Conservation (phyloP, 2,888 invertebrate genomes). For the Kryphioiulus occultus region DNA sequence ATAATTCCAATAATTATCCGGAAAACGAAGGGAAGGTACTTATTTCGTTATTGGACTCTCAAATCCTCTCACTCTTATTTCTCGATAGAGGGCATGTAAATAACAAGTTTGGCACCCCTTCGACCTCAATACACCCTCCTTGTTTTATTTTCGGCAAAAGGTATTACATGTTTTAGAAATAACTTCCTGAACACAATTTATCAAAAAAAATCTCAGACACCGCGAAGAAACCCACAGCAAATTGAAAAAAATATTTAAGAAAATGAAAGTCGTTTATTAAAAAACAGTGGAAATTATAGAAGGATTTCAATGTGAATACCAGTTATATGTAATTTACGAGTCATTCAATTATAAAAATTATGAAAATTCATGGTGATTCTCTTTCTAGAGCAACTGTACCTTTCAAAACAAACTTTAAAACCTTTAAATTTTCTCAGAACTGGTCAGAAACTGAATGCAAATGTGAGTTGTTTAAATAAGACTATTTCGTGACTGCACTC, state of each 20-base stretch:
- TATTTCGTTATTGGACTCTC: neutral
- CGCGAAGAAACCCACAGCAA: neutral
- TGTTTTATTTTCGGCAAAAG: neutral
- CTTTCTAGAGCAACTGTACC: too few relatives aligned
- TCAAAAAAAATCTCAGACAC: neutral
- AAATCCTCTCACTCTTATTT: neutral
- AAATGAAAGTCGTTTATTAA: too few relatives aligned
- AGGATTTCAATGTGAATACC: too few relatives aligned
- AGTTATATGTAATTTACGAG: too few relatives aligned
- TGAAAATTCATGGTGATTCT: too few relatives aligned
- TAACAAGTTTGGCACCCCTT: neutral
- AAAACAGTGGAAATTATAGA: too few relatives aligned
- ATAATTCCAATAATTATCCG: neutral
- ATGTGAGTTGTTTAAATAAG: too few relatives aligned
- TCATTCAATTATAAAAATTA: too few relatives aligned
- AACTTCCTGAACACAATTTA: conserved; percentile 12
- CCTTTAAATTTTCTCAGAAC: too few relatives aligned
- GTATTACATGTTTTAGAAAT: neutral
- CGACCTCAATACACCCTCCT: neutral
- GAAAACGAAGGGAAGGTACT: neutral
- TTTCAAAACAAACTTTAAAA: too few relatives aligned
- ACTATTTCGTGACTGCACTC: neutral
- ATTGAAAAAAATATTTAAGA: neutral
- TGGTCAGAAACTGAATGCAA: too few relatives aligned
- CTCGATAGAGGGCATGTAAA: neutral